These are phyloP conservation scores for Tipula unca DNA, from an alignment of 2,888 invertebrate genomes.

Conservation along the genomic window DNA sequence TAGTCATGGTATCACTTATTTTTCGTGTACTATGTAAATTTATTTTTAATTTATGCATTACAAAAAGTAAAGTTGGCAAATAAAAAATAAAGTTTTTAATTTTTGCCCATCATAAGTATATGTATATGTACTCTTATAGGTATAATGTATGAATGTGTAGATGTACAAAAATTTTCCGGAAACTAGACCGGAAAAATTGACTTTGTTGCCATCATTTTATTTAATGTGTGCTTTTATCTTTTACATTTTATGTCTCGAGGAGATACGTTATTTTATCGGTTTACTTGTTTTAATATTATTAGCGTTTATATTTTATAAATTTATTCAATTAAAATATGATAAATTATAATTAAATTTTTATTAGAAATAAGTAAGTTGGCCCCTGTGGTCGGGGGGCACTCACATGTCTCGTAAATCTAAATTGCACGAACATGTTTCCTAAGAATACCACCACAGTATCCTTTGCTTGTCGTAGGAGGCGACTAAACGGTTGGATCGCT, in stretches of 20 bases:
- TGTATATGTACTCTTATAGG: too few relatives aligned
- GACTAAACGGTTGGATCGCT: too few relatives aligned
- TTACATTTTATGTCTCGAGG: not conserved
- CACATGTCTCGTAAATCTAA: too few relatives aligned
- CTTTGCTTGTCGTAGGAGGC: too few relatives aligned
- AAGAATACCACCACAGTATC: too few relatives aligned
- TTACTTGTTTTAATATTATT: not conserved
- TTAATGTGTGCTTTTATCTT: not conserved
- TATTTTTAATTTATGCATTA: not conserved
- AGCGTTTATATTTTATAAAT: not conserved
- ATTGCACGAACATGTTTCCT: too few relatives aligned
- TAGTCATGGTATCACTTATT: too few relatives aligned
- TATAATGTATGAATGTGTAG: too few relatives aligned
- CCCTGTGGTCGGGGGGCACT: too few relatives aligned
- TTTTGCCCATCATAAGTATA: not conserved
- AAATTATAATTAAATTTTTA: too few relatives aligned
- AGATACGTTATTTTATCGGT: not conserved
- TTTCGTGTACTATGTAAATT: not conserved
- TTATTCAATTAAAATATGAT: not conserved
- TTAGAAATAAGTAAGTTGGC: too few relatives aligned
- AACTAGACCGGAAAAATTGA: not conserved
- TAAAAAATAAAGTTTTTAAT: not conserved
- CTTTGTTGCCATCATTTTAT: not conserved
- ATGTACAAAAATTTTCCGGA: not conserved
- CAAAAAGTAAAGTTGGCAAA: not conserved